Base-by-base conservation (phyloP, 2,888 invertebrate species). In the Yponomeuta evonymella region DNA sequence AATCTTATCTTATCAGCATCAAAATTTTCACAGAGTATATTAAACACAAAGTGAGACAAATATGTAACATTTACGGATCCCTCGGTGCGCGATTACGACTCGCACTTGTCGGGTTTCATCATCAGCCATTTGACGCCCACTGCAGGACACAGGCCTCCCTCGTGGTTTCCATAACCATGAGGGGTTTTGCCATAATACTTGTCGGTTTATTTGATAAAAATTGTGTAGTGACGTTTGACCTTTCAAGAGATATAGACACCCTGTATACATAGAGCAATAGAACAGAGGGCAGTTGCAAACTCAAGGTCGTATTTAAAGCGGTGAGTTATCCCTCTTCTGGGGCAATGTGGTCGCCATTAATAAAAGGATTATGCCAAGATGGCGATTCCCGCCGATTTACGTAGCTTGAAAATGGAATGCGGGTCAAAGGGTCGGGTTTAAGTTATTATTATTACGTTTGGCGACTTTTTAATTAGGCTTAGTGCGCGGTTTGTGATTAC, bases 261-360 rank as follows among this genome's bases (percentile, higher is more conserved):
- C 51, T 58, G 51, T 15, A 43, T 43, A 43, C 43, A 43, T 6
- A 58, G 51, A 58, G 51, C 15, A 58, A 58, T 15, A 6, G 15
- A 15, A 58, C 8, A 58, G 51, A 58, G 51, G 51, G 51, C 15
- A 58, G 51, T 58, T 58, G 51, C 15, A 58, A 23, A 43, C 9
- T 48, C 67, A 67, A 67, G 67, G 67, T 67, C 48, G 48, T 48
- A 67, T 48, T 64, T 67, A 67, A 67, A 15, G 48, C 67, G 43
- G 36, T n/a, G 48, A 23, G 15, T 58, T 58, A 12, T 29, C 29
- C 65, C 65, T 36, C 15, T n/a, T n/a, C 48, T 11, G 33, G 11
- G 23, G 67, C 48, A 67, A 48, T 48, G 67, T 67, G 67, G 67
- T 67, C 4, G 67, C 67, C 67, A 67, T 67, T 43, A 67, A 67